Evolutionary conservation across 1,140 invertebrate genomes (phyloP).

Genomic region (Drosophila lini): DNA sequence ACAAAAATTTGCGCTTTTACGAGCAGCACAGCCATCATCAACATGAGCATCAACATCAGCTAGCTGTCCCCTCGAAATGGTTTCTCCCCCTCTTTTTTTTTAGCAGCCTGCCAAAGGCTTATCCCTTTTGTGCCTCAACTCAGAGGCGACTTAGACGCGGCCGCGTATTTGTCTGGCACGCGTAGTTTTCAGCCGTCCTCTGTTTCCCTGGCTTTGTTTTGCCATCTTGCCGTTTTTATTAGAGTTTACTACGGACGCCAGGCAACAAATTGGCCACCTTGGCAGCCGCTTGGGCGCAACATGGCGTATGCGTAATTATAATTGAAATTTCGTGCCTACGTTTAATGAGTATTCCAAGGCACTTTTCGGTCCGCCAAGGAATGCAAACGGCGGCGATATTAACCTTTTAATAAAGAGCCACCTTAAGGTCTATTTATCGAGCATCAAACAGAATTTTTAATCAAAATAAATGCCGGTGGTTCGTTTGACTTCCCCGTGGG

Average conservation of each 20-base stretch:
- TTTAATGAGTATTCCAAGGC: constrained; percentile 62
- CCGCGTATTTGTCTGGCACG: constrained; percentile 32
- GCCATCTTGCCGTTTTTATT: constrained; percentile 11
- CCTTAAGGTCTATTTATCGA: constrained; percentile 53
- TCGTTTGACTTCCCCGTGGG: constrained; percentile 6
- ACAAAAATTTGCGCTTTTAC: constrained; percentile 81
- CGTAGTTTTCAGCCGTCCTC: constrained; percentile 42
- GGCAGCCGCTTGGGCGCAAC: constrained; percentile 57
- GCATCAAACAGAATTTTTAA: constrained; percentile 47
- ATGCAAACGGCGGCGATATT: constrained; percentile 41
- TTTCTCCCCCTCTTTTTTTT: constrained; percentile 1
- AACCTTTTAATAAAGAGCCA: constrained; percentile 59
- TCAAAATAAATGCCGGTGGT: constrained; percentile 38
- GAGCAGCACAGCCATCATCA: constrained; percentile 56
- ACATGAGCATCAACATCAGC: constrained; percentile 53
- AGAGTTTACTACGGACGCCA: constrained; percentile 36
- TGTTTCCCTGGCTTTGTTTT: constrained; percentile 4
- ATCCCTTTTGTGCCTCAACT: constrained; percentile 34
- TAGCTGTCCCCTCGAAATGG: constrained; percentile 8
- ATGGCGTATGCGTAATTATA: constrained; percentile 74
- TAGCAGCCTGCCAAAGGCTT: constrained; percentile 12
- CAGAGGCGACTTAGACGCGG: constrained; percentile 22
- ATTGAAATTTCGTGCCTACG: constrained; percentile 66
- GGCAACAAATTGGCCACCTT: constrained; percentile 67
- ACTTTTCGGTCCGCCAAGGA: constrained; percentile 22